Percentiles rank a stretch among this genome's conserved stretches.
phyloP scores from a whole-genome alignment of 2,888 invertebrate genomes.

The Plebejus argus region DNA sequence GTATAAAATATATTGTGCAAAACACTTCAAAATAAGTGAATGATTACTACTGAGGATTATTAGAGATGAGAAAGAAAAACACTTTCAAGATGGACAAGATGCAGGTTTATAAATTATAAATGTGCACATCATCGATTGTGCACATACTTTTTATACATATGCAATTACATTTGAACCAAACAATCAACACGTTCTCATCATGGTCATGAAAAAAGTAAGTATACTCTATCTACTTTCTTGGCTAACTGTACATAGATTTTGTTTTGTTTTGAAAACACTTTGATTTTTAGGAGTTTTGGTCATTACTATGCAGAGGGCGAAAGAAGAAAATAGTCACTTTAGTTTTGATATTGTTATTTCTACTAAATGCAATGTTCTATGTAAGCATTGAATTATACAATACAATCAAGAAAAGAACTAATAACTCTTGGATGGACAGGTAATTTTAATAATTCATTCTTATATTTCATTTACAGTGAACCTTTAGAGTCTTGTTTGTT shows the following conservation, averaged over 20 bases:
- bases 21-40: not conserved
- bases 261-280: not conserved
- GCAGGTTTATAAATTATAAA: not conserved
- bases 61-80: not conserved
- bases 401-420: slow-evolving; percentile 57
- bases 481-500: too few species aligned
- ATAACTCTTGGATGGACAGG: slow-evolving; percentile 65
- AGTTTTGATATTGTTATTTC: slow-evolving; percentile 58
- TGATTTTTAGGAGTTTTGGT: slow-evolving; percentile 59
- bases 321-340: slow-evolving; percentile 66
- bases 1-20: not conserved
- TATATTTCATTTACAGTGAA: not conserved
- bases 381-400: slow-evolving; percentile 67
- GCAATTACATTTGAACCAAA: not conserved
- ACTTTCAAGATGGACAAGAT: not conserved
- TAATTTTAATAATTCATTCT: slow-evolving; percentile 40
- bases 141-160: not conserved
- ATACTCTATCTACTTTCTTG: not conserved
- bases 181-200: slow-evolving; percentile 4
- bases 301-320: slow-evolving; percentile 65
- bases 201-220: slow-evolving; percentile 36
- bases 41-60: not conserved
- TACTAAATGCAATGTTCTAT: slow-evolving; percentile 70
- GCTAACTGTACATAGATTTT: not conserved
- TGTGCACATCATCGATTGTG: slow-evolving; percentile 13